phyloP scores from a whole-genome alignment of 2,797 vertebrate genomes.

The Gymnocypris eckloni region DNA sequence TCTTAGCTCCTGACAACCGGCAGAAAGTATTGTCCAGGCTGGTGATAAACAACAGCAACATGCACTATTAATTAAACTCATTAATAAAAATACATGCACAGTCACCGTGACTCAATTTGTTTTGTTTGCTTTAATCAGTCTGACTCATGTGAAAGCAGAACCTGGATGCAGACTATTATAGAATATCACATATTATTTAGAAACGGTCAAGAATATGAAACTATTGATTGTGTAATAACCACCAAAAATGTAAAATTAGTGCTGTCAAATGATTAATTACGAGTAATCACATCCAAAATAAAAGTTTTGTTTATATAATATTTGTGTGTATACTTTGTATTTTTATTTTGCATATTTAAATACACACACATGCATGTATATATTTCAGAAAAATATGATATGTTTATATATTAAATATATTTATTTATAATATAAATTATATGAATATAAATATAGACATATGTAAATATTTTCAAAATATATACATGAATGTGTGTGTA shows the following conservation, averaged over 20 bases:
- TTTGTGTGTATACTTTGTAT: too few relatives aligned
- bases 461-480: too few relatives aligned
- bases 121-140: conserved; percentile 2
- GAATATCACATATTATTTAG: not conserved
- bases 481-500: too few relatives aligned
- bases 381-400: too few relatives aligned
- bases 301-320: too few relatives aligned
- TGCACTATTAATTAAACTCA: not conserved
- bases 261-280: too few relatives aligned
- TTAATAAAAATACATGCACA: not conserved
- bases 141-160: not conserved
- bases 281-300: too few relatives aligned
- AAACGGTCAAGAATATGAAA: not conserved
- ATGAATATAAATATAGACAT: too few relatives aligned
- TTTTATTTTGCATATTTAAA: too few relatives aligned
- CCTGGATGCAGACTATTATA: not conserved
- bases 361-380: too few relatives aligned
- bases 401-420: too few relatives aligned
- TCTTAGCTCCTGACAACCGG: not conserved
- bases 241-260: not conserved
- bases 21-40: not conserved
- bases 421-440: too few relatives aligned
- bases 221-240: not conserved
- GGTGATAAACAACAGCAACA: not conserved
- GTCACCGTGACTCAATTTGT: not conserved